phyloP scores from a whole-genome alignment of 2,888 invertebrate species.

The Hypercompe scribonia region DNA sequence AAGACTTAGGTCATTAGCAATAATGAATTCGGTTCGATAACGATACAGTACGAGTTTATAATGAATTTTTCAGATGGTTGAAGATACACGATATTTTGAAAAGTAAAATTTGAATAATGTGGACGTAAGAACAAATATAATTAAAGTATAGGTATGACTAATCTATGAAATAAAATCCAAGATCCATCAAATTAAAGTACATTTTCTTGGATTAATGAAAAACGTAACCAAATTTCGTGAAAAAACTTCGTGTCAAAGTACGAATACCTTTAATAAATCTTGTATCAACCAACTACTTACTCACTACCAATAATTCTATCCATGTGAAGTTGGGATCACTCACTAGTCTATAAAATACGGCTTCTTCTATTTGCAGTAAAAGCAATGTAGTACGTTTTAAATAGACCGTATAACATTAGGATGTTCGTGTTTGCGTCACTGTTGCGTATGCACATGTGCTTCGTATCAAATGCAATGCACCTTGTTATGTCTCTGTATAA shows the following conservation, averaged over 20 bases:
- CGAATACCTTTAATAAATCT: conserved; percentile 14
- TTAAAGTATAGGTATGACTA: background rate
- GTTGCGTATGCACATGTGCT: conserved; percentile 57
- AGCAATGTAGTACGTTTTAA: conserved; percentile 41
- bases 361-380: conserved; percentile 33
- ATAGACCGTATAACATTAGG: conserved; percentile 42
- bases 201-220: background rate
- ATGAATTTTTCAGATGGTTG: too few species aligned
- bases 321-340: conserved; percentile 14
- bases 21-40: too few species aligned
- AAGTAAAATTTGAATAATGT: too few species aligned
- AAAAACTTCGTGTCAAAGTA: conserved; percentile 3
- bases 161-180: background rate
- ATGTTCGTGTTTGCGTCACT: conserved; percentile 32
- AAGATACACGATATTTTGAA: too few species aligned
- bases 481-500: conserved; percentile 58
- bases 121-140: too few species aligned
- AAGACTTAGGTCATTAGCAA: background rate
- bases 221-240: background rate
- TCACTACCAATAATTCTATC: conserved; percentile 13
- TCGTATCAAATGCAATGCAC: conserved; percentile 61
- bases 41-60: too few species aligned
- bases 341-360: conserved; percentile 23
- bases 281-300: conserved; percentile 7
- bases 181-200: background rate